Base-by-base conservation (phyloP, 1,140 invertebrate genomes). In the Cheumatopsyche charites region DNA sequence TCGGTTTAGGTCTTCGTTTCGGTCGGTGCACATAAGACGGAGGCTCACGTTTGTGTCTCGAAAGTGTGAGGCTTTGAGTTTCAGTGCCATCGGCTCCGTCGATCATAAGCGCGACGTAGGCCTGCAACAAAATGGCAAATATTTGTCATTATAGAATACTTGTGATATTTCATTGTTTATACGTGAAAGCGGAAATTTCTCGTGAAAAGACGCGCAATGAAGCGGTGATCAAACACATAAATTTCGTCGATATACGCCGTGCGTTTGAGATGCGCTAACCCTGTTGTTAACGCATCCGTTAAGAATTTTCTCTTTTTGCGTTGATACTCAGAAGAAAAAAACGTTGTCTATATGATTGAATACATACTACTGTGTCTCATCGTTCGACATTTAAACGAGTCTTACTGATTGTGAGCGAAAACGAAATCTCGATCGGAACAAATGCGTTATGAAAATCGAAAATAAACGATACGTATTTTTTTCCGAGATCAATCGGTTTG, bases 221-320 rank as follows among this genome's bases (percentile, higher is more conserved):
- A 66, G 63, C 63, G 63, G 23, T 21, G 1, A 45, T 45, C 43
- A 9, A 45, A 45, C 63, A 47, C 43, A 47, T 47, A 45, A 45
- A 66, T 47, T 58, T 58, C 9, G 23, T 23, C 23, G 63, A 45
- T 21, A 47, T 66, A 66, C 23, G 11, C 36, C 15, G 11, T 36
- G 23, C 41, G 45, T 69, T 55, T 7, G 9, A 29, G 26, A 70
- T 62, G 67, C 17, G 47, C 36, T 75, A 75, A 72, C 73, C 73
- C 73, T 68, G 45, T 70, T 75, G 71, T 58, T 41, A 72, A 75
- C 23, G 73, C 70, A 75, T 72, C 73, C 73, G 73, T 70, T 67
- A 47, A 66, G 23, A 66, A 62, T 75, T 75, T 36, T 75, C 73
- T 75, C 73, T 67, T 62, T 42, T 21, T 17, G 15, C 23, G 29